Conservation (phyloP, 2,888 invertebrate species). For the Steromphala cineraria region DNA sequence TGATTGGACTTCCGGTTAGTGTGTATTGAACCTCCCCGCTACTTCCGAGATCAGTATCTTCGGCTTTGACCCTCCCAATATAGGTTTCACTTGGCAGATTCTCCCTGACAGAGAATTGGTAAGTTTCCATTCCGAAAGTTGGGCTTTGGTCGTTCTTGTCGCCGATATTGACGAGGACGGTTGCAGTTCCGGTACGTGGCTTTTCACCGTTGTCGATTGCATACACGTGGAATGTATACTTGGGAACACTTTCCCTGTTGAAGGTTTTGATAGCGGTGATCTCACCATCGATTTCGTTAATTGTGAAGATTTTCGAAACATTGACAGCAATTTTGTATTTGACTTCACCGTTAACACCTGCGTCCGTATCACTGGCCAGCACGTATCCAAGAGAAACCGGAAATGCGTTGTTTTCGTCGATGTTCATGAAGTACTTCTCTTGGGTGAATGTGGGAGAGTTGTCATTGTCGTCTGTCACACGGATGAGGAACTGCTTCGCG, state of each 20-base stretch:
- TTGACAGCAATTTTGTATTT: conserved; percentile 32
- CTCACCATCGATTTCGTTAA: conserved; percentile 37
- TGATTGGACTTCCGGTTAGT: conserved; percentile 22
- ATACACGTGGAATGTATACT: conserved; percentile 33
- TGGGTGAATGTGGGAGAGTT: conserved; percentile 35
- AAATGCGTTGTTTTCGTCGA: conserved; percentile 39
- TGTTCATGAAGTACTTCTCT: conserved; percentile 28
- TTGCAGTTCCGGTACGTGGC: conserved; percentile 37
- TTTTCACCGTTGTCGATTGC: conserved; percentile 31
- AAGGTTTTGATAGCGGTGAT: conserved; percentile 32
- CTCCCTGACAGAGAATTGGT: conserved; percentile 33
- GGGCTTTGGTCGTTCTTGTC: conserved; percentile 41
- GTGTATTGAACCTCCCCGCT: conserved; percentile 37
- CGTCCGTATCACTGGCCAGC: conserved; percentile 33
- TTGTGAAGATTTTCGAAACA: conserved; percentile 28
- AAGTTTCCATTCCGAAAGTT: conserved; percentile 27
- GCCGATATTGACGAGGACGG: conserved; percentile 32
- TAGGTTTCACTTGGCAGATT: background rate
- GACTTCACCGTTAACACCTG: conserved; percentile 33
- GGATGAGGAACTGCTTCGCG: conserved; percentile 25
- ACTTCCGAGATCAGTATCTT: conserved; percentile 33
- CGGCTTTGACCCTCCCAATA: conserved; percentile 33
- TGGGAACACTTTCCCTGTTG: conserved; percentile 33
- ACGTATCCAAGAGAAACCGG: conserved; percentile 34
- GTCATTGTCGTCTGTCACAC: conserved; percentile 41